Evolutionary conservation across 2,888 invertebrate species (phyloP), one percentile per base, ranked within the genome.

Genomic region (Isotomurus palustris): DNA sequence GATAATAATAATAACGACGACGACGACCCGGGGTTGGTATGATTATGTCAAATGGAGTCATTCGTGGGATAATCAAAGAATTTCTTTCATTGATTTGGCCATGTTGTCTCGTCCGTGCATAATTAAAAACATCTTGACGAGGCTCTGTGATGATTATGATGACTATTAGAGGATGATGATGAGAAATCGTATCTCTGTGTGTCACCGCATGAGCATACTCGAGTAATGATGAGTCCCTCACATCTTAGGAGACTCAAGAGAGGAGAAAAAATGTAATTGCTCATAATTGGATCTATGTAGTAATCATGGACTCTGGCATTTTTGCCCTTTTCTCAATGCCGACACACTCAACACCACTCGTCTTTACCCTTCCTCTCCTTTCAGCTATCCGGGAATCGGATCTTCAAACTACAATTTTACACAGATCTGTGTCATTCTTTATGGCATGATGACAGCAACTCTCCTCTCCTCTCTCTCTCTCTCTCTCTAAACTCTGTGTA

Each of bases 211-310:
- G 57, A 62, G 53, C 43, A 56, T 52, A 51, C 40, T 47, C 21
- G 60, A 64, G 61, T 64, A 57, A 60, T 57, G 64, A 64, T 58
- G 58, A 61, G 58, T 58, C 50, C 55, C 64, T 64, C 56, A 53
- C 41, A 38, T 36, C 50, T 50, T 50, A 24, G 36, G 38, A 38
- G n/a, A n/a, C n/a, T n/a, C n/a, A n/a, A 38, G 25, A 24, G 38
- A 50, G 50, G 38, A 38, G 58, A 66, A 68, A 68, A 68, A 67
- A 65, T 64, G 60, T 69, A 71, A 71, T 71, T 71, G 69, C 68
- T 71, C 71, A 71, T 71, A 71, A 71, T 71, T 71, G 71, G 68
- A 69, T 68, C 65, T 68, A 60, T 62, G 64, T 58, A 53, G 68
- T 66, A 71, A 69, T 71, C 69, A 71, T 69, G 66, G 64, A 64